phyloP scores from a whole-genome alignment of 2,113 vertebrate species.

The Psammodynastes pulverulentus region DNA sequence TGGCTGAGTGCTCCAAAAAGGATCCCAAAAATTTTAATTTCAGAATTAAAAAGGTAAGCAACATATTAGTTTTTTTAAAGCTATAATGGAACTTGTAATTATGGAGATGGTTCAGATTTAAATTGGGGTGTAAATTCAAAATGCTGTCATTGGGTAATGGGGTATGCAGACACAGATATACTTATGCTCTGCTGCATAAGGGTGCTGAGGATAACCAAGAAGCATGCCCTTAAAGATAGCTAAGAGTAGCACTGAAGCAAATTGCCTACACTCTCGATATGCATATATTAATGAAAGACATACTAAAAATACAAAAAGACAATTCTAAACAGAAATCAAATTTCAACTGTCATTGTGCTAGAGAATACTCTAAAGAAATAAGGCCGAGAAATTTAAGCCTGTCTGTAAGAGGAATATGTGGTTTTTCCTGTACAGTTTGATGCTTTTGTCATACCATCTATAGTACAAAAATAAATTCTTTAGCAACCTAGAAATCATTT shows the following conservation, averaged over 20 bases:
- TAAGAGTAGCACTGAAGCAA: conserved; percentile 42
- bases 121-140: neutral
- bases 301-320: conserved; percentile 59
- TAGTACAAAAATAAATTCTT: conserved; percentile 84
- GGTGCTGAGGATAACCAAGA: neutral
- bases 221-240: conserved; percentile 42
- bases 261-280: conserved; percentile 39
- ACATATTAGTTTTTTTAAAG: conserved; percentile 28
- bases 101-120: neutral
- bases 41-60: neutral
- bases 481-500: conserved; percentile 83
- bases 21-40: neutral
- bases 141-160: neutral
- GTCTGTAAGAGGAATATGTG: conserved; percentile 72
- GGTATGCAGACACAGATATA: neutral
- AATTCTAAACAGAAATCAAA: conserved; percentile 69
- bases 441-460: conserved; percentile 77
- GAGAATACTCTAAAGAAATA: conserved; percentile 67
- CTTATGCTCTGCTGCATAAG: neutral
- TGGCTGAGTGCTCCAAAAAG: neutral
- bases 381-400: conserved; percentile 70
- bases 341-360: conserved; percentile 64
- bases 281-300: conserved; percentile 50
- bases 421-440: conserved; percentile 76
- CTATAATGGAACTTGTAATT: conserved; percentile 26